Evolutionary conservation across 2,113 vertebrate species (phyloP), one percentile per base, ranked within the genome.

Genomic region (Hippocampus zosterae): DNA sequence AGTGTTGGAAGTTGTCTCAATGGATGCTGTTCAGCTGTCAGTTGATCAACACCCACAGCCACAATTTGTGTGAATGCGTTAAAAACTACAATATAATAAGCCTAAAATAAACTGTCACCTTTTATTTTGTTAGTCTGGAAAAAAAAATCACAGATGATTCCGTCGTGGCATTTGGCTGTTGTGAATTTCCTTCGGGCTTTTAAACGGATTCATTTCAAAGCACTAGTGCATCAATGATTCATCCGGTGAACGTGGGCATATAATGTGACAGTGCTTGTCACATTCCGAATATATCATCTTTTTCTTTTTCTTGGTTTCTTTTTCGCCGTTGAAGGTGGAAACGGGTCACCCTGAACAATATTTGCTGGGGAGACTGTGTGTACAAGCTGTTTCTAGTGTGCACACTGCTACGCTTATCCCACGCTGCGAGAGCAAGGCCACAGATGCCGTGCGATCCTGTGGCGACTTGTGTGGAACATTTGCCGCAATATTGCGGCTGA

Each of bases 401-500:
- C 72, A 64, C 74, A 69, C 19, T 12, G 55, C 23, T 57, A 15
- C 12, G n/a, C 76, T 73, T 46, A 82, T 83, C 74, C 57, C 57
- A 79, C 82, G 68, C 63, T 42, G 44, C 60, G 68, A 74, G 40
- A 2, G 3, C 29, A 25, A 76, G 64, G 68, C 70, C 75, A 74
- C 76, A 84, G 75, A 83, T 83, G 81, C 56, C 41, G 70, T 23
- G 48, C 62, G 2, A 56, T 68, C 23, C 40, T 12, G 53, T 65
- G 59, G 70, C 65, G 74, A 71, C 66, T 75, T 84, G 29, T 70
- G 72, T 27, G 72, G 70, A 76, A 87, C 81, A 79, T 68, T 72
- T 66, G 75, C 81, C 70, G 77, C 81, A 88, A 88, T 83, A 86
- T 83, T 87, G 84, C 59, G 33, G 57, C 78, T 86, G 85, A 85